Evolutionary conservation across 2,113 vertebrate genomes (phyloP).

Genomic region (Alligator sinensis): DNA sequence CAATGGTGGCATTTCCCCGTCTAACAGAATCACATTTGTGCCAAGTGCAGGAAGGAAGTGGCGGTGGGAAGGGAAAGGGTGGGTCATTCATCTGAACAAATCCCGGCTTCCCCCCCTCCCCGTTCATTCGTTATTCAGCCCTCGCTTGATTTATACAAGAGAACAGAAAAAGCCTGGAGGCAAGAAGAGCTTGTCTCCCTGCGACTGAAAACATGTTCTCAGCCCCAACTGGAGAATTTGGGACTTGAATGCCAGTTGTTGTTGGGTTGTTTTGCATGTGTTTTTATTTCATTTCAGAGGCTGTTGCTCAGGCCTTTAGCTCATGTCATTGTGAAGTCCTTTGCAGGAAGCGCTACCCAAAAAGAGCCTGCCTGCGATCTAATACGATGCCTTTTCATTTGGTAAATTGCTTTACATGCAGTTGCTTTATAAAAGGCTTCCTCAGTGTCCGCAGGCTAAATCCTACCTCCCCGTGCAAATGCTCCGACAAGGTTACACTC

Average conservation of each 20-base stretch:
- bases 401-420: conserved; percentile 46
- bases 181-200: conserved; percentile 19
- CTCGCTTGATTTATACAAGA: conserved; percentile 51
- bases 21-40: neutral
- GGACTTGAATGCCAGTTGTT: conserved; percentile 2
- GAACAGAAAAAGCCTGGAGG: conserved; percentile 56
- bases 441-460: neutral
- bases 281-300: conserved; percentile 28
- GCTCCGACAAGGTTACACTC: neutral
- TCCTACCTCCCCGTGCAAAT: conserved; percentile 2
- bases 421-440: conserved; percentile 6
- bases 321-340: conserved; percentile 38
- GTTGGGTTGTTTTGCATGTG: conserved; percentile 38
- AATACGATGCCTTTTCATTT: conserved; percentile 68
- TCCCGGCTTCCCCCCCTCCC: neutral
- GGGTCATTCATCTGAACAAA: conserved; percentile 32
- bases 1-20: neutral
- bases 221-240: neutral
- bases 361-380: conserved; percentile 40
- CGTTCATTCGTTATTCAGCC: conserved; percentile 36
- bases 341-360: conserved; percentile 38
- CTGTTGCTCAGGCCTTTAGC: conserved; percentile 56
- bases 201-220: conserved; percentile 17
- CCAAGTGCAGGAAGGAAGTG: neutral
- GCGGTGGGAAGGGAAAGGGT: neutral